Conservation (phyloP, 2,888 invertebrate genomes). For the Drosophila pseudotalamancana region DNA sequence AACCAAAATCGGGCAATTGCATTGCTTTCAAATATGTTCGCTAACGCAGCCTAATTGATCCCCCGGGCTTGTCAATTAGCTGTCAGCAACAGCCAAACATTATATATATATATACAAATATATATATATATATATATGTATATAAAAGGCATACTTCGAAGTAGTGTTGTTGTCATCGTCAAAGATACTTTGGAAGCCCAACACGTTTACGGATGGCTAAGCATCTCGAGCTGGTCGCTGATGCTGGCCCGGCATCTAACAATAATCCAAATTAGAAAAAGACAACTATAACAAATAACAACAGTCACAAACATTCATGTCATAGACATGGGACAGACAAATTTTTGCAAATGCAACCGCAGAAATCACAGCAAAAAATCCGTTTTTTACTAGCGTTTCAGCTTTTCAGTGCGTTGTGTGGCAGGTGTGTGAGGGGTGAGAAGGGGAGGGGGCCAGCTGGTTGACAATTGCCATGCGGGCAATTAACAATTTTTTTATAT, state of each 20-base stretch:
- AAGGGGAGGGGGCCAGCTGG: constrained; percentile 23
- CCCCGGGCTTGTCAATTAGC: constrained; percentile 72
- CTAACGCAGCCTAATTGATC: constrained; percentile 65
- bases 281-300: constrained; percentile 22
- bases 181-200: constrained; percentile 44
- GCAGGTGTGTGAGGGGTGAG: background rate
- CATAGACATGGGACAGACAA: constrained; percentile 34
- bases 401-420: background rate
- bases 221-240: constrained; percentile 47
- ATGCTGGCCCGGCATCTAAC: constrained; percentile 46
- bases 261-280: constrained; percentile 68
- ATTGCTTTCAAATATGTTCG: constrained; percentile 39
- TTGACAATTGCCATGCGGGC: constrained; percentile 65
- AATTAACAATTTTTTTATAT: constrained; percentile 57
- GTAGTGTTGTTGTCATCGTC: constrained; percentile 34
- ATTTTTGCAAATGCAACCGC: constrained; percentile 69
- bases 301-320: constrained; percentile 11
- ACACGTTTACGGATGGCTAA: constrained; percentile 38
- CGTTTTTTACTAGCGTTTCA: constrained; percentile 11
- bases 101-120: background rate
- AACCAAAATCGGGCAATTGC: constrained; percentile 62
- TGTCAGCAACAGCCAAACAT: constrained; percentile 10
- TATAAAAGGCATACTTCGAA: constrained; percentile 21
- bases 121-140: background rate
- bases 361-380: constrained; percentile 14